Percentiles rank a stretch among this genome's conserved stretches.
These are phyloP conservation scores for Campylorhamphus procurvoides DNA, from an alignment of 2,113 vertebrate genomes.

Conservation along the genomic window DNA sequence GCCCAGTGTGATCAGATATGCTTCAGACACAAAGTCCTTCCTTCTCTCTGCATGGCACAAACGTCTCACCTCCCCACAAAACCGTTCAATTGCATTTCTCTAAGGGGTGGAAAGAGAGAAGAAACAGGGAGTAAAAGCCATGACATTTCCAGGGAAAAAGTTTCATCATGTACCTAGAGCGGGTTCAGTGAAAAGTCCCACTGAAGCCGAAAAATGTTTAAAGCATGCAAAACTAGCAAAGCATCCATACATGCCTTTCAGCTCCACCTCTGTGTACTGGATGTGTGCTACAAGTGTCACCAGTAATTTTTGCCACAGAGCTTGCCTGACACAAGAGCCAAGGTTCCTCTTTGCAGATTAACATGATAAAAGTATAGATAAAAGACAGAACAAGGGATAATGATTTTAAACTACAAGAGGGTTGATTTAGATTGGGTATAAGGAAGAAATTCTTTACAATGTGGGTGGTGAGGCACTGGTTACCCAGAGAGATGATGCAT, in stretches of 20 bases:
- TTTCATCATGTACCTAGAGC: rapidly evolving
- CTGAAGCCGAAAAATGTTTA: not conserved
- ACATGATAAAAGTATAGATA: not conserved
- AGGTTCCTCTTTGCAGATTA: not conserved
- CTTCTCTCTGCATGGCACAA: constrained; percentile 92
- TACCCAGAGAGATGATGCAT: not conserved
- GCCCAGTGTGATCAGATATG: constrained; percentile 92
- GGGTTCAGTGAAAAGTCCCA: not conserved
- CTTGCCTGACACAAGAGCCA: not conserved
- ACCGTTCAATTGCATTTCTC: constrained; percentile 94
- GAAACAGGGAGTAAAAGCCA: not conserved
- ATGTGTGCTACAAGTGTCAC: not conserved
- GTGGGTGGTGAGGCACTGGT: not conserved
- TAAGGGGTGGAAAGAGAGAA: not conserved
- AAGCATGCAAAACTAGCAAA: not conserved
- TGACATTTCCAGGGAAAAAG: not conserved
- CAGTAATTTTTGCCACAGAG: not conserved
- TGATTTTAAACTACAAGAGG: not conserved
- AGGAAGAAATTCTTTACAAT: not conserved
- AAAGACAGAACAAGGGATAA: not conserved
- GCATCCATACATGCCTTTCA: not conserved
- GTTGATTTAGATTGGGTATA: not conserved
- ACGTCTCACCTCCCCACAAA: constrained; percentile 93
- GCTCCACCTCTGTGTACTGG: not conserved
- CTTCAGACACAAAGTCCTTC: constrained; percentile 97